Evolutionary conservation across 2,113 vertebrate genomes (phyloP).

Genomic region (Centropristis striata): DNA sequence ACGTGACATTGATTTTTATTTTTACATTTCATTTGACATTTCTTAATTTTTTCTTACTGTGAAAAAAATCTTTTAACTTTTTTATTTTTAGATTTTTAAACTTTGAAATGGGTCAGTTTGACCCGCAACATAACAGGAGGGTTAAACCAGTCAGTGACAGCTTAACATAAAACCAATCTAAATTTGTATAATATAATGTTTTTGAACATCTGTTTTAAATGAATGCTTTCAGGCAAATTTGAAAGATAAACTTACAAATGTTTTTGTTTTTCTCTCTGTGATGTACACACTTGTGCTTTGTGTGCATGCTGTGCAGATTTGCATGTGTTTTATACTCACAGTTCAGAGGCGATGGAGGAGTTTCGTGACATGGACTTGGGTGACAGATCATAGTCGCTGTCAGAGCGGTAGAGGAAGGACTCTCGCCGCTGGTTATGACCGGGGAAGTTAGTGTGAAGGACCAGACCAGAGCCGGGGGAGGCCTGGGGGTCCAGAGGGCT

Average conservation of each 20-base stretch:
- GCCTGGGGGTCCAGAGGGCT: constrained; percentile 96
- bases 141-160: too few species aligned
- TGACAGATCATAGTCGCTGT: constrained; percentile 98
- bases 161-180: background rate
- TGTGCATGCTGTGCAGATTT: background rate
- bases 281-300: background rate
- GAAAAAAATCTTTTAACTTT: too few species aligned
- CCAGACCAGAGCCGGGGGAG: constrained; percentile 94
- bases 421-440: constrained; percentile 97
- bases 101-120: too few species aligned
- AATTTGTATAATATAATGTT: too few species aligned
- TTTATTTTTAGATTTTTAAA: too few species aligned
- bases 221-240: background rate
- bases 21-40: too few species aligned
- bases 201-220: background rate
- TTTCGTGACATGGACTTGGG: constrained; percentile 99
- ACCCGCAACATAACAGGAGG: too few species aligned
- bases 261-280: background rate
- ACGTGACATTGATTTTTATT: too few species aligned
- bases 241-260: background rate
- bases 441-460: constrained; percentile 94
- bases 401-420: constrained; percentile 97
- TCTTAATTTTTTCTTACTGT: too few species aligned
- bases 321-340: constrained; percentile 85
- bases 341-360: constrained; percentile 96